Percentiles rank a stretch among this genome's conserved stretches.
Conservation (phyloP, 23 tunicate genomes). For the Phallusia fumigata region DNA sequence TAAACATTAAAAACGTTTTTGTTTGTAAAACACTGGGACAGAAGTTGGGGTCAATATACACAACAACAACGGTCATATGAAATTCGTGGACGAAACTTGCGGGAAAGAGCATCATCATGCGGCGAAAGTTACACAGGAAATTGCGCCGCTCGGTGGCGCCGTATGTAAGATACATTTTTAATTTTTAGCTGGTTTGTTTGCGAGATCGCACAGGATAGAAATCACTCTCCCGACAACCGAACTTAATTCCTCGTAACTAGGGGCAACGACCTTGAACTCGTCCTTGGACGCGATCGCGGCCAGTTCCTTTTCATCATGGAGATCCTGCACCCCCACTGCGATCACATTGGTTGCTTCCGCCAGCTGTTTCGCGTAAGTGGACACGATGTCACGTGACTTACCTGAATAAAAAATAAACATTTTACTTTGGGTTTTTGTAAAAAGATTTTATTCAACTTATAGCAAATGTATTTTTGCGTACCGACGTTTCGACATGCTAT, state of each 20-base stretch:
- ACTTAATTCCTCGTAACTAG: slow-evolving; percentile 3
- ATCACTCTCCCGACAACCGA: background rate
- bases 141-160: background rate
- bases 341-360: slow-evolving; percentile 17
- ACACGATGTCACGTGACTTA: background rate
- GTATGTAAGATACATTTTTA: too few species aligned
- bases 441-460: too few species aligned
- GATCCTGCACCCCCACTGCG: slow-evolving; percentile 17
- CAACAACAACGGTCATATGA: too few species aligned
- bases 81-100: too few species aligned
- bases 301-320: background rate
- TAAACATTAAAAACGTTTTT: too few species aligned
- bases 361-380: background rate
- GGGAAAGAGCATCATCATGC: background rate
- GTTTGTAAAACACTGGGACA: too few species aligned
- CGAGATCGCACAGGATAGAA: slow-evolving; percentile 2
- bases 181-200: background rate
- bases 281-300: slow-evolving; percentile 20
- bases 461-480: too few species aligned
- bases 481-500: too few species aligned
- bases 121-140: background rate
- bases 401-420: background rate
- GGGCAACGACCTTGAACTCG: slow-evolving; percentile 8
- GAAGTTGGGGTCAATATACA: too few species aligned
- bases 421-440: too few species aligned